Percentiles rank a stretch among this genome's conserved stretches.
Conservation (phyloP, 1,140 invertebrate genomes). For the Conus ventricosus region DNA sequence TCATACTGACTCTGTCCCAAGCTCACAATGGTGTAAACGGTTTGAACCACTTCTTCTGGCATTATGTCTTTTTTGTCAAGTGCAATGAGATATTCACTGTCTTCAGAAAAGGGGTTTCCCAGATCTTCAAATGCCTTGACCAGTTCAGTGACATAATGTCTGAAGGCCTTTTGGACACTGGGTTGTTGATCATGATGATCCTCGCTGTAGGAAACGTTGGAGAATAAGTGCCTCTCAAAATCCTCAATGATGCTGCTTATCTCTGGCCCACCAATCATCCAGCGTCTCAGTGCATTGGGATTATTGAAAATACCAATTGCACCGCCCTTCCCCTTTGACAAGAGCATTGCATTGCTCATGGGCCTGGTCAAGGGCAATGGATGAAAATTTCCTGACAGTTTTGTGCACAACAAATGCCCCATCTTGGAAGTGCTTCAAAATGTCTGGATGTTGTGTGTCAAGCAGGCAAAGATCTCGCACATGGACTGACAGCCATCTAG, state of each 20-base stretch:
- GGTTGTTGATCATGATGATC: too few species aligned
- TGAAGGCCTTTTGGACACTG: too few species aligned
- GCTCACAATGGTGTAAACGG: not conserved
- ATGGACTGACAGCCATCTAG: conserved; percentile 52
- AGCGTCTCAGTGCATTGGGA: not conserved
- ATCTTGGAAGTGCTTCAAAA: not conserved
- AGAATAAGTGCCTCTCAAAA: too few species aligned
- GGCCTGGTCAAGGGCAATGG: conserved; percentile 29
- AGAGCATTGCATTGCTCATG: conserved; percentile 60
- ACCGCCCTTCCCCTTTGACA: conserved; percentile 53
- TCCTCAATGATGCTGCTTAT: too few species aligned
- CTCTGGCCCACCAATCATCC: too few species aligned
- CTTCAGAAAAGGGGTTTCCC: too few species aligned
- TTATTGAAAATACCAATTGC: not conserved
- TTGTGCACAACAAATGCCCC: not conserved
- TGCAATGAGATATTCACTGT: not conserved
- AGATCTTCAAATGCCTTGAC: too few species aligned
- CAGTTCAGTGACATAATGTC: too few species aligned
- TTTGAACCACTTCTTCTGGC: not conserved
- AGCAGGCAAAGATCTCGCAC: conserved; percentile 41
- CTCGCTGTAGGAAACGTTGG: too few species aligned
- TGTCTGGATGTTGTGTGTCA: not conserved
- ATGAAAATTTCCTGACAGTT: conserved; percentile 39
- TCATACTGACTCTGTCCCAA: not conserved
- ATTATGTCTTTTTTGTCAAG: not conserved